Conservation (phyloP, 2,888 invertebrate genomes). For the Sphaeridia pumilis region DNA sequence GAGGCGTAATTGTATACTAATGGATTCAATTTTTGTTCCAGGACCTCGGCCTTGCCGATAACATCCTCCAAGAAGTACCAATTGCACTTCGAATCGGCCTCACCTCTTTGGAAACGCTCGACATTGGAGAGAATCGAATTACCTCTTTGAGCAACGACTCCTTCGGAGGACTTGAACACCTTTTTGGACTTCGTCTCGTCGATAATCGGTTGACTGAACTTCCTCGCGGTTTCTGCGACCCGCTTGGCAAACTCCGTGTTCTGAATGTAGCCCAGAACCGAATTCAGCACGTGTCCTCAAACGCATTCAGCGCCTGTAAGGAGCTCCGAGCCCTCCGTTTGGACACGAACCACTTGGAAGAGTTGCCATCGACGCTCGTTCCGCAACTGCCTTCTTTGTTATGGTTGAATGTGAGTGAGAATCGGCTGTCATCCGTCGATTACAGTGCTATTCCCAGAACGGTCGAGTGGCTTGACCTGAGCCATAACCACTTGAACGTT, state of each 20-base stretch:
- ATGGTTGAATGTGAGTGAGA: constrained; percentile 85
- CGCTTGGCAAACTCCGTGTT: constrained; percentile 68
- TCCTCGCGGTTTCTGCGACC: constrained; percentile 74
- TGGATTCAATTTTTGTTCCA: too few relatives aligned
- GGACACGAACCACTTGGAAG: constrained; percentile 54
- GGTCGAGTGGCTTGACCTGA: constrained; percentile 78
- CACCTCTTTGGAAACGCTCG: constrained; percentile 69
- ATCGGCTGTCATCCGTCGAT: constrained; percentile 76
- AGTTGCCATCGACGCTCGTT: constrained; percentile 12
- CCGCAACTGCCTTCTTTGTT: constrained; percentile 57
- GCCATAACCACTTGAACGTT: constrained; percentile 71
- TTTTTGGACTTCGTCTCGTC: constrained; percentile 75
- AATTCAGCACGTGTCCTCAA: constrained; percentile 55
- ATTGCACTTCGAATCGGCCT: constrained; percentile 39
- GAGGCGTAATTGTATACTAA: too few relatives aligned
- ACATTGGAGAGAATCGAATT: constrained; percentile 85
- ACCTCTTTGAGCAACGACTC: constrained; percentile 57
- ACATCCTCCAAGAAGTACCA: constrained; percentile 67
- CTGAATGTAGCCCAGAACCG: constrained; percentile 75
- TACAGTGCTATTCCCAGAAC: constrained; percentile 68
- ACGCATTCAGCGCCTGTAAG: constrained; percentile 63
- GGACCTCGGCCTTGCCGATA: constrained; percentile 77
- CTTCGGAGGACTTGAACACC: constrained; percentile 69
- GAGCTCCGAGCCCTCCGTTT: constrained; percentile 75
- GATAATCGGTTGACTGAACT: constrained; percentile 75